Percentiles rank a stretch among this genome's conserved stretches.
Evolutionary conservation across 2,113 vertebrate species (phyloP).

Genomic region (Brienomyrus brachyistius): DNA sequence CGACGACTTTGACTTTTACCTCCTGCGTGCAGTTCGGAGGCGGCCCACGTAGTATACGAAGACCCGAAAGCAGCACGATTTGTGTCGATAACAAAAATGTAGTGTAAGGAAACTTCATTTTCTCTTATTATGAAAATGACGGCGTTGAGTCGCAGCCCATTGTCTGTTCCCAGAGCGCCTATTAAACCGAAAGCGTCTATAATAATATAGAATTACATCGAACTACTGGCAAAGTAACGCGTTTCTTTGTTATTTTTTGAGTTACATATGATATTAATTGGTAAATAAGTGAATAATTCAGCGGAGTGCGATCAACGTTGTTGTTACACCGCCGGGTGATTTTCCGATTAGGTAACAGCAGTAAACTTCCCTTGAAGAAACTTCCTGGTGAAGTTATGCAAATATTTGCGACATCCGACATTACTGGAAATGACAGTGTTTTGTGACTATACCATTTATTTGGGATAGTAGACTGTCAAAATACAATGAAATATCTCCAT

Average conservation of each 20-base stretch:
- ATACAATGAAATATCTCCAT: background rate
- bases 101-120: background rate
- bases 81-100: background rate
- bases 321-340: background rate
- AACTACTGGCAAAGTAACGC: background rate
- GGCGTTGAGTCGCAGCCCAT: background rate
- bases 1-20: background rate
- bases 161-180: background rate
- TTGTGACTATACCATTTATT: background rate
- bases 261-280: background rate
- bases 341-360: constrained; percentile 12
- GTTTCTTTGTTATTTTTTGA: background rate
- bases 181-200: background rate
- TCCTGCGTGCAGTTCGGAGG: constrained; percentile 18
- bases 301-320: background rate
- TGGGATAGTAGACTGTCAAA: background rate
- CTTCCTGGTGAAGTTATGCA: constrained; percentile 20
- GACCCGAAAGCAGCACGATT: background rate
- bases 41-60: background rate
- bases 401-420: background rate
- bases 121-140: background rate
- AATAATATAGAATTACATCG: background rate
- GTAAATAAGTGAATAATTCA: background rate
- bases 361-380: background rate
- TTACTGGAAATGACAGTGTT: constrained; percentile 19